Percentiles rank a stretch among this genome's conserved stretches.
These are phyloP conservation scores for Bergia puertoricense DNA, from an alignment of 92 coral and sea anemone species.

Conservation along the genomic window DNA sequence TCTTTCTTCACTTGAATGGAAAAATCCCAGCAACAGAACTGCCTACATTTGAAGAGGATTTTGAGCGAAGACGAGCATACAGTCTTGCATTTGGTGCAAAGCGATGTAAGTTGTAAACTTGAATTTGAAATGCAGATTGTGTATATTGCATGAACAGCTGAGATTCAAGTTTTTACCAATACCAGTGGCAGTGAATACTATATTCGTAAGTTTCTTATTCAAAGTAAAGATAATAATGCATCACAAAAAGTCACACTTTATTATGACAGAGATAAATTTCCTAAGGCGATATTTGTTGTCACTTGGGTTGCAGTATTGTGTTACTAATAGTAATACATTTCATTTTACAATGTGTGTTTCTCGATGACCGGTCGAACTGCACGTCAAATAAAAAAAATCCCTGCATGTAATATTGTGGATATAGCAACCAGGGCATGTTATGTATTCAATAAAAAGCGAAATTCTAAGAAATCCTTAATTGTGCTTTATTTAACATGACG, in stretches of 20 bases:
- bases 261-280: background rate
- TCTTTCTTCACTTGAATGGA: conserved; percentile 90
- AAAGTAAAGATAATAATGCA: background rate
- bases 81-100: conserved; percentile 98
- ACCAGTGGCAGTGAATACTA: background rate
- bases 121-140: background rate
- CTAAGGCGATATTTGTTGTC: background rate
- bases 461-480: background rate
- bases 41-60: conserved; percentile 88
- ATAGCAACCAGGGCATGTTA: conserved; percentile 7
- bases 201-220: background rate
- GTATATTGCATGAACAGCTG: background rate
- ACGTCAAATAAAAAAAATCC: background rate
- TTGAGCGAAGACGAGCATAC: conserved; percentile 90
- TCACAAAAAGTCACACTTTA: background rate
- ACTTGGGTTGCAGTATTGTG: background rate
- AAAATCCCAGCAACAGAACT: conserved; percentile 70
- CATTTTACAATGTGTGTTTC: too few relatives aligned
- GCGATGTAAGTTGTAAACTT: conserved; percentile 75
- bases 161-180: background rate
- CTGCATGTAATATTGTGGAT: background rate
- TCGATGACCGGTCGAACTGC: background rate
- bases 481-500: background rate
- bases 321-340: background rate
- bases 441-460: background rate